These are phyloP conservation scores for Callyntrura guangdongensis DNA, from an alignment of 2,888 invertebrate genomes.

Conservation along the genomic window DNA sequence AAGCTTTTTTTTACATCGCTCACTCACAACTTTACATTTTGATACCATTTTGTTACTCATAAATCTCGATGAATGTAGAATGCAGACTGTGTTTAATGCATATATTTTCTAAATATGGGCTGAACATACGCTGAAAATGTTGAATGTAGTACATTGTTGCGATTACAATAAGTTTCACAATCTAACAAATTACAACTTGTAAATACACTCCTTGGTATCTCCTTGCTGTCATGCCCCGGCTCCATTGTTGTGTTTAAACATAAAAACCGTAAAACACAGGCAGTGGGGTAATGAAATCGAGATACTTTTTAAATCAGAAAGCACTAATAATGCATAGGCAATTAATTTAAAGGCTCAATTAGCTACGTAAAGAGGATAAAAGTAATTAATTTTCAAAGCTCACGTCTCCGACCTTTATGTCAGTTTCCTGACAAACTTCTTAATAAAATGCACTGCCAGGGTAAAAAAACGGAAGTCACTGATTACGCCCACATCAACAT, in stretches of 20 bases:
- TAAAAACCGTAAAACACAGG: background rate
- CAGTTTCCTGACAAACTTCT: slow-evolving; percentile 67
- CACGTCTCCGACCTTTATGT: slow-evolving; percentile 55
- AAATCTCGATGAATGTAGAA: background rate
- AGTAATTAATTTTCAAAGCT: slow-evolving; percentile 65
- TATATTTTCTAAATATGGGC: background rate
- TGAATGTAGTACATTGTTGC: background rate
- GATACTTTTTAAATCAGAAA: slow-evolving; percentile 10
- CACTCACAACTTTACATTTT: background rate
- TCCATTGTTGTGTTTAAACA: too few relatives aligned
- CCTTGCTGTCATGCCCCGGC: background rate
- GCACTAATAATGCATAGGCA: background rate
- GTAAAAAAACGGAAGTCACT: slow-evolving; percentile 59
- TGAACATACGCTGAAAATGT: background rate
- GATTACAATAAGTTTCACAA: background rate
- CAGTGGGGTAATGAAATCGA: background rate
- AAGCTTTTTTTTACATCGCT: background rate
- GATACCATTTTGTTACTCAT: background rate
- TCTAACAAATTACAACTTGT: background rate
- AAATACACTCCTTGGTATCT: background rate
- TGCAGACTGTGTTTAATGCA: background rate
- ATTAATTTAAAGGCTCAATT: slow-evolving; percentile 30
- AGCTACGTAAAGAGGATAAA: slow-evolving; percentile 45
- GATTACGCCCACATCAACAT: slow-evolving; percentile 34
- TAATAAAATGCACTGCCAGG: background rate